Evolutionary conservation across 1,140 invertebrate species (phyloP).

Genomic region (Caenorhabditis brenneri): DNA sequence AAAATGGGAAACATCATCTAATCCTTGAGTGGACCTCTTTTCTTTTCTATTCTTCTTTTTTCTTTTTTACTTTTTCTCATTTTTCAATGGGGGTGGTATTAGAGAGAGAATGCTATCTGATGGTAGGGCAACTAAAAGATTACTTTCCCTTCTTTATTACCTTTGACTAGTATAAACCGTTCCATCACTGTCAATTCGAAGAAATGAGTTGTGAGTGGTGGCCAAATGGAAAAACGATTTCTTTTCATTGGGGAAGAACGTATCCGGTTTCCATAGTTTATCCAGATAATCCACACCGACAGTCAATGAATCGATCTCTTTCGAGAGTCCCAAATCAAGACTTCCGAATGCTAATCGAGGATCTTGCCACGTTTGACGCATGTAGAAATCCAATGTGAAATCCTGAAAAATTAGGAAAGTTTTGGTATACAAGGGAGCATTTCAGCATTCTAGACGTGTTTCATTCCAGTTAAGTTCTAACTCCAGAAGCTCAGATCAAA

Average conservation of each 20-base stretch:
- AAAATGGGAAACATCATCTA: slow-evolving; percentile 34
- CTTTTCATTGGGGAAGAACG: slow-evolving; percentile 96
- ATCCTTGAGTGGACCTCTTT: no score
- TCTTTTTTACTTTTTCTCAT: neutral
- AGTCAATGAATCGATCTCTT: slow-evolving; percentile 71
- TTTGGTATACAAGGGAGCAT: no score
- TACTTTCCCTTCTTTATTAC: slow-evolving; percentile 36
- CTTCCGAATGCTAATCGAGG: slow-evolving; percentile 87
- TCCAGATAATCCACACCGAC: slow-evolving; percentile 90
- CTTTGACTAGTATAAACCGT: slow-evolving; percentile 61
- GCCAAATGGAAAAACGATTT: slow-evolving; percentile 97
- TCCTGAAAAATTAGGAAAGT: no score
- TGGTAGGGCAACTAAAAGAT: neutral
- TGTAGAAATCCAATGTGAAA: slow-evolving; percentile 97
- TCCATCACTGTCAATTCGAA: slow-evolving; percentile 73
- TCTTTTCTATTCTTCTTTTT: no score
- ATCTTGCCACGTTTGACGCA: slow-evolving; percentile 96
- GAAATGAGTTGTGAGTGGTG: slow-evolving; percentile 80
- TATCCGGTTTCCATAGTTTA: slow-evolving; percentile 97
- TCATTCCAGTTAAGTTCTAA: no score
- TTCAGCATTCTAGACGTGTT: no score
- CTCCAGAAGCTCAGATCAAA: no score
- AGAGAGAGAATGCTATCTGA: neutral
- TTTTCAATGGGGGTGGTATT: neutral
- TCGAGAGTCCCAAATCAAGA: slow-evolving; percentile 81